Evolutionary conservation across 2,888 invertebrate species (phyloP).

Genomic region (Liposcelis brunnea): DNA sequence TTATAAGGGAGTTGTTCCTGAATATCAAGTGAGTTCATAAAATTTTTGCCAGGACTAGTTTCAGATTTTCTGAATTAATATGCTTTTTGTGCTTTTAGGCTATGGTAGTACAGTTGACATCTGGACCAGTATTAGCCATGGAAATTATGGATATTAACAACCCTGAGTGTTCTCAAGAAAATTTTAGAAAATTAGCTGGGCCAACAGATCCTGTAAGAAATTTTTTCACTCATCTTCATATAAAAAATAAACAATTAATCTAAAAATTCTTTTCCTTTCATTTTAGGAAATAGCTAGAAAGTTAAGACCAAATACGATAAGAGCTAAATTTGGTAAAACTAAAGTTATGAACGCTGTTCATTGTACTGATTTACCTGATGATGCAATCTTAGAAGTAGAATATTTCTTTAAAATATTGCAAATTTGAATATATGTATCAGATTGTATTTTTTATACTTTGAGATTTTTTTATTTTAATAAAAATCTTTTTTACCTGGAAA

Average conservation of each 20-base stretch:
- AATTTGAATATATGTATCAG: too few relatives aligned
- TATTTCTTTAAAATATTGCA: conserved; percentile 3
- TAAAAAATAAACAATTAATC: conserved; percentile 10
- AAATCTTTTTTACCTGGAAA: too few relatives aligned
- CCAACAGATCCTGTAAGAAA: conserved; percentile 71
- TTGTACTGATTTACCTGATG: conserved; percentile 83
- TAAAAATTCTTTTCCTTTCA: conserved; percentile 11
- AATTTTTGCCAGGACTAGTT: conserved; percentile 13
- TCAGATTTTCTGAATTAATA: neutral
- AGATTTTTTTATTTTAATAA: too few relatives aligned
- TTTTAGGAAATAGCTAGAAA: conserved; percentile 69
- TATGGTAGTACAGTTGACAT: conserved; percentile 67
- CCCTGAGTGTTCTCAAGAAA: conserved; percentile 32
- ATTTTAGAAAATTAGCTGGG: conserved; percentile 70
- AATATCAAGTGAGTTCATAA: conserved; percentile 54
- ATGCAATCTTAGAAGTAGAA: conserved; percentile 55
- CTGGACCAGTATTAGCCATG: conserved; percentile 72
- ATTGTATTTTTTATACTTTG: too few relatives aligned
- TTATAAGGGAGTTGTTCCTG: conserved; percentile 73
- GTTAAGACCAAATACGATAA: conserved; percentile 62
- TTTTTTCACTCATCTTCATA: conserved; percentile 1
- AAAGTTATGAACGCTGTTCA: conserved; percentile 80
- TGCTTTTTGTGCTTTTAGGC: conserved; percentile 33
- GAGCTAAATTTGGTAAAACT: conserved; percentile 67
- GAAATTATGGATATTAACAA: conserved; percentile 45